A percentile compares a stretch with the other conserved stretches of the same genome.
Conservation (phyloP, 2,888 invertebrate species). For the Calameuta idolon region DNA sequence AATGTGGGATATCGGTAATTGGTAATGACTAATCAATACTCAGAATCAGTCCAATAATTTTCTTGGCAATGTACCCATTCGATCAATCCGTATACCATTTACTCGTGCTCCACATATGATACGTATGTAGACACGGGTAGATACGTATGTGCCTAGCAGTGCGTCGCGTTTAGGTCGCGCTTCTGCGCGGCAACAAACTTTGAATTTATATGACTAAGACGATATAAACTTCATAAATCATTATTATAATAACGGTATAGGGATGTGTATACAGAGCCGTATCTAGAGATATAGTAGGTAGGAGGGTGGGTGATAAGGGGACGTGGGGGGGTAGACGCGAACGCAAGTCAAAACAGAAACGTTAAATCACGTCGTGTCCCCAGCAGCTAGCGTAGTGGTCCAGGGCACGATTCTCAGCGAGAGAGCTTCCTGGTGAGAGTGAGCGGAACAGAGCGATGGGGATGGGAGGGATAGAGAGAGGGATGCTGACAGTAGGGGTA, state of each 20-base stretch:
- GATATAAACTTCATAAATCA: conserved; percentile 59
- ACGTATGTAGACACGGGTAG: neutral
- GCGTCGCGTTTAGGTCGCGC: neutral
- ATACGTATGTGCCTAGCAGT: neutral
- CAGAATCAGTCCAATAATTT: neutral
- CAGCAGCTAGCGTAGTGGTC: conserved; percentile 23
- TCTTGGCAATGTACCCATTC: neutral
- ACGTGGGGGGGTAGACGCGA: conserved; percentile 3
- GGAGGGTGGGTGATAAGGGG: conserved; percentile 3
- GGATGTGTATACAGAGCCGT: conserved; percentile 29
- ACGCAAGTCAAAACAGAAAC: conserved; percentile 43
- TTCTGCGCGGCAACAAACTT: conserved; percentile 48
- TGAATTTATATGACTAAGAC: conserved; percentile 60
- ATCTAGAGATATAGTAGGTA: neutral
- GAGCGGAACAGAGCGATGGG: conserved; percentile 10
- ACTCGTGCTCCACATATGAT: neutral
- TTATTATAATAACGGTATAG: conserved; percentile 50
- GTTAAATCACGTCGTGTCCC: conserved; percentile 48
- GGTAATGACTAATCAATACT: neutral
- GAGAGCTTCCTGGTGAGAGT: neutral
- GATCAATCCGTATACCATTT: neutral
- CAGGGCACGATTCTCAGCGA: neutral
- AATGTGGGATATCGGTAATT: neutral
- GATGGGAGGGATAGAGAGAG: conserved; percentile 23
- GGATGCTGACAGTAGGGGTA: conserved; percentile 16